Evolutionary conservation across 1,140 invertebrate genomes (phyloP).

Genomic region (Microplitis demolitor): DNA sequence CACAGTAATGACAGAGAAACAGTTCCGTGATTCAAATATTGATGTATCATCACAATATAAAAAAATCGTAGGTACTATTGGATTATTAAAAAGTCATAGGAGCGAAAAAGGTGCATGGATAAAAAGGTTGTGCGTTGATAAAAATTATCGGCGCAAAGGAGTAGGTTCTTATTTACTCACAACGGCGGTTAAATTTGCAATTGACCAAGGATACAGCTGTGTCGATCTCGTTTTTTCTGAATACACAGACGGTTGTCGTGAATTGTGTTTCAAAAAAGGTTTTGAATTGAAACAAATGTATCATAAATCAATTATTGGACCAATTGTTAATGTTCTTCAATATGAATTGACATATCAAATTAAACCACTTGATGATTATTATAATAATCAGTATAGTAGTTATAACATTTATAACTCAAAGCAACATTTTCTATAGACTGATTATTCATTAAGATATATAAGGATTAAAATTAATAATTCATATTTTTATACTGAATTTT

Average conservation of each 20-base stretch:
- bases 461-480: background rate
- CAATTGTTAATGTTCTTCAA: constrained; percentile 56
- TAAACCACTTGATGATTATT: constrained; percentile 46
- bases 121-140: constrained; percentile 59
- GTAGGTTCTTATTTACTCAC: constrained; percentile 58
- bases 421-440: background rate
- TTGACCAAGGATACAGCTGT: constrained; percentile 57
- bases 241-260: constrained; percentile 59
- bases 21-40: constrained; percentile 47
- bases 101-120: constrained; percentile 62
- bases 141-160: constrained; percentile 57
- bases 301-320: constrained; percentile 58
- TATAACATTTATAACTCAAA: background rate
- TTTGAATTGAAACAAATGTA: constrained; percentile 65
- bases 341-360: constrained; percentile 57
- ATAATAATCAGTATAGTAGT: constrained; percentile 18
- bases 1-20: constrained; percentile 50
- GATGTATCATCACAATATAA: constrained; percentile 43
- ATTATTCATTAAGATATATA: background rate
- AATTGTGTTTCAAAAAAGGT: constrained; percentile 62
- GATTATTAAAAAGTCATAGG: constrained; percentile 53
- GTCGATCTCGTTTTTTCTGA: constrained; percentile 62
- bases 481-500: background rate
- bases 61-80: constrained; percentile 60
- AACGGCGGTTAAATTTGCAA: constrained; percentile 59